Base-by-base conservation (phyloP, 2,113 vertebrate species). In the Notothenia rossii region DNA sequence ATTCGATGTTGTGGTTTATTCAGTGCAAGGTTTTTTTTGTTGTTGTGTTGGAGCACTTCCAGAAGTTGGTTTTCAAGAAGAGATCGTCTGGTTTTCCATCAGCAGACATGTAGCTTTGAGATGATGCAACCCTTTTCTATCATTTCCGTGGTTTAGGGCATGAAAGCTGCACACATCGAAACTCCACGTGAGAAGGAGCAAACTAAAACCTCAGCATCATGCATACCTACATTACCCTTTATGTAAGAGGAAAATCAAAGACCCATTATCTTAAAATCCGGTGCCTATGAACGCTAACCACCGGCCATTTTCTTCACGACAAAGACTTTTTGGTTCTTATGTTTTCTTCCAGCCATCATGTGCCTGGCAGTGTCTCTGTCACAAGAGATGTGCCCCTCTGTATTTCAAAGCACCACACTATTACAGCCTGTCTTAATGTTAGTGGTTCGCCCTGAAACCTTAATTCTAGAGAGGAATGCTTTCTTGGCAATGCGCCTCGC, bases 361-460 rank as follows among this genome's bases (percentile, higher is more conserved):
- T 65, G 79, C 58, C 45, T 22, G 22, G 59, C n/a, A 58, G 69
- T 33, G 40, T 36, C 9, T 72, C 46, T 55, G 63, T 68, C 66
- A 74, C 55, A 36, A 77, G 69, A 84, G 66, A 82, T 4, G 43
- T 4, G 0, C 4, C 48, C 49, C 40, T 18, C 45, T 43, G 59
- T 49, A 2, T 66, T 79, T 64, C 61, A 81, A 18, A 25, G 13
- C 62, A 66, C 36, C 55, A 2, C 72, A 20, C 45, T 49, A 63
- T 83, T 73, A 78, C 60, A 61, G 55, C 54, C 45, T 29, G n/a
- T 54, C 14, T 51, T 67, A 51, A 84, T 79, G 72, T 79, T 69
- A 66, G 81, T 77, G 72, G 74, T 82, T 77, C 33, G 13, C 69
- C 81, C 65, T 55, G 22, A 81, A 79, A 72, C 64, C 58, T 40